A percentile compares a stretch with the other conserved stretches of the same genome.
phyloP scores from a whole-genome alignment of 2,888 invertebrate genomes.

The Pristionchus maxplancki region DNA sequence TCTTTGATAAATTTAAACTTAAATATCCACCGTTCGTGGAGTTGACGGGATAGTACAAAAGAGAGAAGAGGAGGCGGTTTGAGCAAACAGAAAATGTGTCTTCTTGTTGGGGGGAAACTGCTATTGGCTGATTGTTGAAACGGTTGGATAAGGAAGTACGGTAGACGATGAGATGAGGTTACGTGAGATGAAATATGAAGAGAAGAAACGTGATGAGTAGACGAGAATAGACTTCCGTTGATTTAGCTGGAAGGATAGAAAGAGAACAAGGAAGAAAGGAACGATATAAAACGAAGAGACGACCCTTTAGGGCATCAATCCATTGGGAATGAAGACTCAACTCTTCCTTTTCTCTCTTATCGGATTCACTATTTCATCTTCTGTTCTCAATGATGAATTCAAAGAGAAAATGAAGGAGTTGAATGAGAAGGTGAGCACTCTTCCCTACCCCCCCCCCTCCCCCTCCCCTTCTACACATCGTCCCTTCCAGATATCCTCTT shows the following conservation, averaged over 20 bases:
- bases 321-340: neutral
- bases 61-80: neutral
- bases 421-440: neutral
- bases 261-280: conserved; percentile 1
- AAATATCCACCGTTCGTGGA: neutral
- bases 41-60: neutral
- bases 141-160: neutral
- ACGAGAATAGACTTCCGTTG: conserved; percentile 31
- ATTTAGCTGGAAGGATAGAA: neutral
- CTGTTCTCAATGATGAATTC: neutral
- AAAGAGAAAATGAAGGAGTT: conserved; percentile 36
- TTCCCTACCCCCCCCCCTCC: neutral
- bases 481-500: neutral
- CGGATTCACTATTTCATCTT: neutral
- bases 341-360: neutral
- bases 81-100: neutral
- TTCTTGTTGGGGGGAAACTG: neutral
- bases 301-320: neutral
- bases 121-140: neutral
- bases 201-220: neutral
- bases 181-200: neutral
- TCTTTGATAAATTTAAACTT: neutral
- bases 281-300: neutral
- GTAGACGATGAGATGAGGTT: neutral
- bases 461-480: neutral